These are phyloP conservation scores for Bradynema listronoti DNA, from an alignment of 1,140 invertebrate genomes.

Conservation along the genomic window DNA sequence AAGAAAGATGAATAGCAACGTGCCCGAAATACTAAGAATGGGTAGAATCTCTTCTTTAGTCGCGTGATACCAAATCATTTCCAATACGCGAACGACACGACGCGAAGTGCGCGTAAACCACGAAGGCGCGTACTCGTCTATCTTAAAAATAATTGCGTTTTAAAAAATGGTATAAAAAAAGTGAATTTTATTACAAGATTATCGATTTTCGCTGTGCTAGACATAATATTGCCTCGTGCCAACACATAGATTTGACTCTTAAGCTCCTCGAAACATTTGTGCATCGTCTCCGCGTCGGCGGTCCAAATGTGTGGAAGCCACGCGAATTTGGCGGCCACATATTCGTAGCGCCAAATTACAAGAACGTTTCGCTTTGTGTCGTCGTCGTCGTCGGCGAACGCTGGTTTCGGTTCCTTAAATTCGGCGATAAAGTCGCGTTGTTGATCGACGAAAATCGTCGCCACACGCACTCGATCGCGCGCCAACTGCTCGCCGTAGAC, in stretches of 20 bases:
- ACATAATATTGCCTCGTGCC: constrained; percentile 9
- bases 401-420: no score
- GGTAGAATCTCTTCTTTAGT: constrained; percentile 49
- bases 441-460: constrained; percentile 40
- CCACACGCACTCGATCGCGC: constrained; percentile 20
- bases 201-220: constrained; percentile 2
- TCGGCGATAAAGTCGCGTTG: constrained; percentile 42
- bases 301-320: constrained; percentile 37
- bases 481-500: constrained; percentile 3
- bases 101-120: constrained; percentile 40
- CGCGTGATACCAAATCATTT: constrained; percentile 46
- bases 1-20: constrained; percentile 49
- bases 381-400: no score
- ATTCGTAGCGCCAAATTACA: constrained; percentile 46
- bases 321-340: constrained; percentile 36
- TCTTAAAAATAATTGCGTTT: constrained; percentile 16
- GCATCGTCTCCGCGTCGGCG: constrained; percentile 15
- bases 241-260: constrained; percentile 14
- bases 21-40: constrained; percentile 50
- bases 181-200: constrained; percentile 7
- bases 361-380: constrained; percentile 34
- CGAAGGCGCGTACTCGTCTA: constrained; percentile 45
- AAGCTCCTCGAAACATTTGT: constrained; percentile 27
- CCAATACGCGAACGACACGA: constrained; percentile 29
- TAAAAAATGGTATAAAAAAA: constrained; percentile 5